Evolutionary conservation across 2,888 invertebrate genomes (phyloP).

Genomic region (Drosophila nr. perissopoda): DNA sequence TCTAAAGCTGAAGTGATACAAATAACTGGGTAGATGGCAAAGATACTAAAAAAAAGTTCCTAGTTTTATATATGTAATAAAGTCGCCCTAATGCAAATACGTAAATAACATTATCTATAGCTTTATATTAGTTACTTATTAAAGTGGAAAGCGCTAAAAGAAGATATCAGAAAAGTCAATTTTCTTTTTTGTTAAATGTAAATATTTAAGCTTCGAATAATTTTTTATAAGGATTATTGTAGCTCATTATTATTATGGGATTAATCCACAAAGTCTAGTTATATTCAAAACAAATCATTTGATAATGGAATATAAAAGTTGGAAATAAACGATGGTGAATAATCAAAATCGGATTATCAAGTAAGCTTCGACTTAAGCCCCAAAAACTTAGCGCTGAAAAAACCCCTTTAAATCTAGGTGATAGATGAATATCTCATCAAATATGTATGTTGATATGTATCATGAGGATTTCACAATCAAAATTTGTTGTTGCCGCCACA

Average conservation of each 20-base stretch:
- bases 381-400: background rate
- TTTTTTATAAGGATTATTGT: background rate
- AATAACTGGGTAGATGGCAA: background rate
- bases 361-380: background rate
- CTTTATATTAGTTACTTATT: background rate
- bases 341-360: background rate
- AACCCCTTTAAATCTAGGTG: background rate
- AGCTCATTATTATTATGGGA: background rate
- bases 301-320: background rate
- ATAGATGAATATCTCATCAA: background rate
- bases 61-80: background rate
- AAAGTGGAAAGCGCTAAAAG: background rate
- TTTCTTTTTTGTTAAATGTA: background rate
- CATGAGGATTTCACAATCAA: background rate
- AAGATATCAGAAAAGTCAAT: background rate
- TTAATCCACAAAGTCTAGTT: background rate
- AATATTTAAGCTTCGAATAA: background rate
- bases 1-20: background rate
- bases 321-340: background rate
- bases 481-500: background rate
- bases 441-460: background rate
- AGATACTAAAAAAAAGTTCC: background rate
- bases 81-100: background rate
- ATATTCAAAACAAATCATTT: too few relatives aligned
- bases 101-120: background rate